Evolutionary conservation across 2,113 vertebrate species (phyloP), one percentile per base, ranked within the genome.

Genomic region (Dinomys branickii): DNA sequence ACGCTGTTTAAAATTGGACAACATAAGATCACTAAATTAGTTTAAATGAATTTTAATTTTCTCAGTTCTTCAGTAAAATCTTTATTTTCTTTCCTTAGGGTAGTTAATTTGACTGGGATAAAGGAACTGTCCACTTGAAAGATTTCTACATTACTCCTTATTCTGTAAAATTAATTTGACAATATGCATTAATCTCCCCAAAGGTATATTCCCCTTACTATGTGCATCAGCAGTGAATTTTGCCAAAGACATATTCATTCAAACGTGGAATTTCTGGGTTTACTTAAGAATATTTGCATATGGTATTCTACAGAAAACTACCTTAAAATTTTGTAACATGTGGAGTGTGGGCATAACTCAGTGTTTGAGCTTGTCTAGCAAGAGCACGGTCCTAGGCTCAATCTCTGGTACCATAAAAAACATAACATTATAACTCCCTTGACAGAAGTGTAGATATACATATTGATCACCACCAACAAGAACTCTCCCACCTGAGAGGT

Each of bases 401-500:
- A 24, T 54, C 58, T 28, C 30, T 5, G n/a, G 35, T 26, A 75
- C 56, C 24, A 33, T 3, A 44, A 9, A 47, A 83, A 61, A 11
- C n/a, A 73, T 24, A 84, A 54, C 2, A 75, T 63, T 50, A 38
- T 44, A 94, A 59, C 20, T 35, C 73, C 54, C 16, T 89, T 41
- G 81, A 44, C 7, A 89, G 69, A 96, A 91, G 16, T 94, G 86
- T 73, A 95, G 38, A 35, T 93, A 28, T 14, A 30, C 65, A 47
- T 83, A 50, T 30, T 87, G 75, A 67, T 52, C 7, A 1, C 13
- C 50, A 89, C 44, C 85, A 94, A 44, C 10, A 38, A 58, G 5
- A 44, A 54, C 52, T 67, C 52, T 80, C 77, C 16, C 28, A 77
- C 47, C 47, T 54, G 30, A 50, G 30, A 54, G 50, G 30, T 20